Base-by-base conservation (phyloP, 2,113 vertebrate species). In the Barbus barbus region DNA sequence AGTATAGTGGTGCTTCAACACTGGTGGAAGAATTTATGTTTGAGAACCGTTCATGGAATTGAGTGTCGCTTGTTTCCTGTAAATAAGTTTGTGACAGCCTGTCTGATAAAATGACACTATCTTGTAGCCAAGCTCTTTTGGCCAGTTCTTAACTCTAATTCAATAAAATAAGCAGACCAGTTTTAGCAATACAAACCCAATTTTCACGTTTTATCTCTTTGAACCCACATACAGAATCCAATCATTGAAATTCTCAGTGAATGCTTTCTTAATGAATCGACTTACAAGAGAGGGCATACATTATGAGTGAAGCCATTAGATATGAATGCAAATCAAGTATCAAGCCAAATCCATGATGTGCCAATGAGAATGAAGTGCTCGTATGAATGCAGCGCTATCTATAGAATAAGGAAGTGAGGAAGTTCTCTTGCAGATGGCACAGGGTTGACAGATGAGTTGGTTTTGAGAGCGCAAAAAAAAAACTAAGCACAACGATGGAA, bases 251-350 rank as follows among this genome's bases (percentile, higher is more conserved):
- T 81, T 31, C 60, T 51, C 44, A n/a, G 9, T 69, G 44, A 81
- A 67, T 51, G 41, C 41, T 81, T 79, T 69, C 44, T 31, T 69
- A 69, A 69, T 81, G 26, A 31, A 63, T n/a, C 0, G 41, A 3
- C 41, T 44, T 44, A 44, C 41, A 44, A 44, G 41, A 11, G 1
- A 33, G 78, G 7, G 24, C 18, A 69, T n/a, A n/a, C 14, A 67
- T 65, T 51, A 81, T 69, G 33, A 63, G 56, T 41, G 20, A 69
- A 67, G 28, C 44, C 26, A 51, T 69, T 48, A 67, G 61, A 81
- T 51, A 51, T 79, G 46, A 78, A 74, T 78, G 58, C 46, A 78
- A 56, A 78, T 74, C 24, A n/a, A 71, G 46, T 18, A 56, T 63
- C 44, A 28, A 38, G 61, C 58, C 46, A 78, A 81, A 80, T 76